phyloP scores from a whole-genome alignment of 2,888 invertebrate species.

The Lucinisca nassula region DNA sequence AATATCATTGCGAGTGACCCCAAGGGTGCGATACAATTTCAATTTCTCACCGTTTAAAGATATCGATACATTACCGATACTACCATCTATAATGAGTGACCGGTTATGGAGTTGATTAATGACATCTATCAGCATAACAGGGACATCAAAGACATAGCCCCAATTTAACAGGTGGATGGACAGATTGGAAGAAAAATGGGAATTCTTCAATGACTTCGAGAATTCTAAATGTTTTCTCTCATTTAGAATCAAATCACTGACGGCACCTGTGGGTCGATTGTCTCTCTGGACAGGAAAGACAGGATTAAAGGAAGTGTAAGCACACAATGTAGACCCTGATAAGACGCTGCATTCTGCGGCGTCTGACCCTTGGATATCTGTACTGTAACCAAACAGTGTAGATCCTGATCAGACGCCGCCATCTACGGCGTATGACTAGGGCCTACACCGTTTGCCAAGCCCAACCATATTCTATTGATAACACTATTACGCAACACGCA shows the following conservation, averaged over 20 bases:
- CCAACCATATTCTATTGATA: too few relatives aligned
- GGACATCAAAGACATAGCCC: slow-evolving; percentile 61
- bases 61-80: slow-evolving; percentile 17
- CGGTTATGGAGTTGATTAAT: slow-evolving; percentile 63
- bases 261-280: too few relatives aligned
- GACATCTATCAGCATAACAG: slow-evolving; percentile 62
- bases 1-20: background rate
- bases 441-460: too few relatives aligned
- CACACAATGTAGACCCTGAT: too few relatives aligned
- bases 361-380: too few relatives aligned
- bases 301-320: too few relatives aligned
- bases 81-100: slow-evolving; percentile 45
- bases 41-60: slow-evolving; percentile 21
- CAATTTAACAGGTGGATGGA: slow-evolving; percentile 62
- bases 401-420: too few relatives aligned
- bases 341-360: too few relatives aligned
- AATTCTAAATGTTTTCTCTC: background rate
- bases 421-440: too few relatives aligned
- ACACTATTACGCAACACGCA: too few relatives aligned
- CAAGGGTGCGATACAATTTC: slow-evolving; percentile 28
- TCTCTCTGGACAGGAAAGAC: background rate
- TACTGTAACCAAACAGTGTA: too few relatives aligned
- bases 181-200: slow-evolving; percentile 47
- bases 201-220: slow-evolving; percentile 32
- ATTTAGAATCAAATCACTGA: too few relatives aligned